These are phyloP conservation scores for Azemiops feae DNA, from an alignment of 2,113 vertebrate species.

Conservation along the genomic window DNA sequence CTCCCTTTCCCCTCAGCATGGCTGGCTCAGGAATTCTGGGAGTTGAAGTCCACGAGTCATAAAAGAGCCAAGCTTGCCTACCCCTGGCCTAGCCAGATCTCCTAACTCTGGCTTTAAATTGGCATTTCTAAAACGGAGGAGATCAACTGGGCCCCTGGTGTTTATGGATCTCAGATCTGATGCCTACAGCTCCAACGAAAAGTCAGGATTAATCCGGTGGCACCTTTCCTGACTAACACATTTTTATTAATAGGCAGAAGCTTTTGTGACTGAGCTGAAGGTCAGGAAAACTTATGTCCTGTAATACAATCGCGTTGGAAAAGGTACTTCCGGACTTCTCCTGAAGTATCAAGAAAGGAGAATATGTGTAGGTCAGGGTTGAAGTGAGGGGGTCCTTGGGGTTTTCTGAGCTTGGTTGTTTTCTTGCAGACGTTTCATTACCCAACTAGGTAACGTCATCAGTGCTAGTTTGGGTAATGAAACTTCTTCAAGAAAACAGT, in stretches of 20 bases:
- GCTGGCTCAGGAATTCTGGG: too few species aligned
- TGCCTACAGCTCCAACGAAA: not conserved
- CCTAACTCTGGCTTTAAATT: not conserved
- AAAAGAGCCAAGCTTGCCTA: too few species aligned
- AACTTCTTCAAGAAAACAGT: too few species aligned
- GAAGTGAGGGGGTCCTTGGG: too few species aligned
- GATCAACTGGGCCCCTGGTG: not conserved
- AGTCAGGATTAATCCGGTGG: not conserved
- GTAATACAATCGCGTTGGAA: not conserved
- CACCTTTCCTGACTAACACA: not conserved
- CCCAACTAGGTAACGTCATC: too few species aligned
- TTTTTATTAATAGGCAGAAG: not conserved
- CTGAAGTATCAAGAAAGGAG: too few species aligned
- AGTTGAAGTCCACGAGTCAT: too few species aligned
- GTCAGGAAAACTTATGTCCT: not conserved
- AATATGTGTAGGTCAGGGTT: too few species aligned
- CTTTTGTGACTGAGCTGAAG: not conserved
- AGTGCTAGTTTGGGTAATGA: too few species aligned
- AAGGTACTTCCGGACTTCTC: not conserved
- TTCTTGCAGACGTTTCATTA: too few species aligned
- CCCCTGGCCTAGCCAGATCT: not conserved
- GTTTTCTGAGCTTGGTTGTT: too few species aligned
- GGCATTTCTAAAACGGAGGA: not conserved
- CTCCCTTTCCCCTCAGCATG: too few species aligned
- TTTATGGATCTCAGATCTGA: not conserved